phyloP scores from a whole-genome alignment of 2,888 invertebrate genomes.

The Oxycera nigricornis region DNA sequence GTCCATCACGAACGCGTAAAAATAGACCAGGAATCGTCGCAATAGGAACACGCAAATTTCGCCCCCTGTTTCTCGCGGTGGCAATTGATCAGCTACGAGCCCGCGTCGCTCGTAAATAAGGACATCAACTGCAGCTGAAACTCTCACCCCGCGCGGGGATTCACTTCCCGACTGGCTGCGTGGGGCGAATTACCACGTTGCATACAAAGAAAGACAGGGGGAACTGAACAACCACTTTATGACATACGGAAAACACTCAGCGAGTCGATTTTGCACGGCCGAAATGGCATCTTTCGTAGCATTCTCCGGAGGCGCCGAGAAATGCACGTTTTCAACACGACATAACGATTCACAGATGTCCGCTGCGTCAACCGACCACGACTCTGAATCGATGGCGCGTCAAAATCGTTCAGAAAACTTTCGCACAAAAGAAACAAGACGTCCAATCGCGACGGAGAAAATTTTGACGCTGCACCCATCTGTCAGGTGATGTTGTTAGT shows the following conservation, averaged over 20 bases:
- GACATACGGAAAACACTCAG: conserved; percentile 25
- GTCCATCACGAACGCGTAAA: conserved; percentile 45
- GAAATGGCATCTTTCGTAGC: conserved; percentile 32
- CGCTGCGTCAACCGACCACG: not conserved
- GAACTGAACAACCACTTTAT: conserved; percentile 25
- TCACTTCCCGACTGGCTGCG: not conserved
- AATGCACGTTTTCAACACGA: not conserved
- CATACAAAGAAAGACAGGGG: conserved; percentile 21
- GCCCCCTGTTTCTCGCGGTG: not conserved
- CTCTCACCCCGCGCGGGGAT: conserved; percentile 22
- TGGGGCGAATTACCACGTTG: conserved; percentile 6
- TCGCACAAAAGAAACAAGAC: conserved; percentile 29
- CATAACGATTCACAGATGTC: not conserved
- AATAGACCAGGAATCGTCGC: conserved; percentile 42
- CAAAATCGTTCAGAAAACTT: not conserved
- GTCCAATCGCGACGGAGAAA: conserved; percentile 20
- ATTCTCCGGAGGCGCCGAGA: conserved; percentile 26
- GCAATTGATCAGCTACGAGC: not conserved
- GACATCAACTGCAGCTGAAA: conserved; percentile 3
- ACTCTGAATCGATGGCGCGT: not conserved
- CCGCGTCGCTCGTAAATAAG: not conserved
- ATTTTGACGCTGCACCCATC: conserved; percentile 26
- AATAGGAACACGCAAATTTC: conserved; percentile 44
- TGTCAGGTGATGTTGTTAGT: not conserved
- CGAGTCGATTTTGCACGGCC: conserved; percentile 33